Percentiles rank a stretch among this genome's conserved stretches.
These are phyloP conservation scores for Buathra laborator DNA, from an alignment of 2,888 invertebrate genomes.

Conservation along the genomic window DNA sequence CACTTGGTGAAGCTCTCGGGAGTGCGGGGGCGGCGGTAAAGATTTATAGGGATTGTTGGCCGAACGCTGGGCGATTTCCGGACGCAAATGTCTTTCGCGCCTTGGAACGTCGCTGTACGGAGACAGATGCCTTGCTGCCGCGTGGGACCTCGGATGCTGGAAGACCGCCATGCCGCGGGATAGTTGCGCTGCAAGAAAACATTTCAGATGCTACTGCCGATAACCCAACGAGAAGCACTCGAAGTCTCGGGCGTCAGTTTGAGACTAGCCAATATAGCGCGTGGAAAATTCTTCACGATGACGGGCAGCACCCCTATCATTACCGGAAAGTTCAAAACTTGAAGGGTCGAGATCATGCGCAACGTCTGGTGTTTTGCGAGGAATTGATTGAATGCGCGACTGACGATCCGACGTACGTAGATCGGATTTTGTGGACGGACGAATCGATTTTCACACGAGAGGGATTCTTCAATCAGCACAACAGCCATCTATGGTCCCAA, in stretches of 20 bases:
- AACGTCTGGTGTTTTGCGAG: background rate
- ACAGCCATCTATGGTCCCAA: background rate
- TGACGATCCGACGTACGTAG: background rate
- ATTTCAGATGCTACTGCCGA: no score
- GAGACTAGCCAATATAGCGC: background rate
- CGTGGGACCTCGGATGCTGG: background rate
- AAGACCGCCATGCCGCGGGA: background rate
- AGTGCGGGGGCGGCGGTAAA: background rate
- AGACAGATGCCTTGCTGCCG: background rate
- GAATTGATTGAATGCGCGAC: background rate
- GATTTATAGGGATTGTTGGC: background rate
- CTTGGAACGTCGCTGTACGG: background rate
- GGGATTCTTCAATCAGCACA: slow-evolving; percentile 1
- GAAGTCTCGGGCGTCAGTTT: background rate
- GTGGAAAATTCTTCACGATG: background rate
- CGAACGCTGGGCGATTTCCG: background rate
- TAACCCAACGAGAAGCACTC: no score
- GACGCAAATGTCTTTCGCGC: background rate
- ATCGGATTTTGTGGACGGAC: background rate
- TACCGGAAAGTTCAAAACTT: background rate
- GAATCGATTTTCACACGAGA: slow-evolving; percentile 18
- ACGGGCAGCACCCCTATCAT: background rate
- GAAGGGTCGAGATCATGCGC: background rate
- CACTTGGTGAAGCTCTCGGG: background rate
- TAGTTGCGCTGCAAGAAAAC: no score